These are phyloP conservation scores for Lochmaea capreae DNA, from an alignment of 2,888 invertebrate species.

Conservation along the genomic window DNA sequence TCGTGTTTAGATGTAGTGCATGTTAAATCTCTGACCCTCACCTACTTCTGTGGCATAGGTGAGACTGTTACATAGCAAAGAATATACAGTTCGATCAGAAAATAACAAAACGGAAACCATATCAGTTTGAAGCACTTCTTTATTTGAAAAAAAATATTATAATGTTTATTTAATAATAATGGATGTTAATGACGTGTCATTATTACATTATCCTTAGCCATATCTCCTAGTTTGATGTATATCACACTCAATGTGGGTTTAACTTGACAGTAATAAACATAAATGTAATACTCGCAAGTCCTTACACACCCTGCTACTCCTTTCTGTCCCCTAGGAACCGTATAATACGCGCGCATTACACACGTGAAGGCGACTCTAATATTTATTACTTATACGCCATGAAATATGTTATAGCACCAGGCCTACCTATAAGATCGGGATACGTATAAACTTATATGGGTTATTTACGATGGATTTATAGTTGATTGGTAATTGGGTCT, in stretches of 20 bases:
- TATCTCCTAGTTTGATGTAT: constrained; percentile 9
- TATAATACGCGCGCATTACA: constrained; percentile 42
- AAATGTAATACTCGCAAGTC: constrained; percentile 45
- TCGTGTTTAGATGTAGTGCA: neutral
- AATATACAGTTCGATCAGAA: neutral
- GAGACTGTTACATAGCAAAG: neutral
- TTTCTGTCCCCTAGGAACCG: constrained; percentile 39
- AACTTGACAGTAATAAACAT: constrained; percentile 45
- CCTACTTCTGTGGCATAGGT: neutral
- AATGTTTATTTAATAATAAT: too few relatives aligned
- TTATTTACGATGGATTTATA: constrained; percentile 38
- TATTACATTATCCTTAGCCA: neutral
- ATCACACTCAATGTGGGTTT: constrained; percentile 33
- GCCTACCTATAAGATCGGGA: constrained; percentile 20
- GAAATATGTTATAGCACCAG: constrained; percentile 42
- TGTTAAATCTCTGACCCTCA: neutral
- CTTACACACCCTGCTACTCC: constrained; percentile 41
- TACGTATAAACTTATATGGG: constrained; percentile 25
- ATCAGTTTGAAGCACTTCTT: too few relatives aligned
- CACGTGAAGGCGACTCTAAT: constrained; percentile 42
- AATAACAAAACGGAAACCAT: too few relatives aligned
- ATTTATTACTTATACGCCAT: constrained; percentile 43
- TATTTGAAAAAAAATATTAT: too few relatives aligned
- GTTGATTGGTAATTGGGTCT: constrained; percentile 34
- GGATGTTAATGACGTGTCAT: too few relatives aligned